Conservation (phyloP, 2,888 invertebrate species). For the Aspidiotus destructor region DNA sequence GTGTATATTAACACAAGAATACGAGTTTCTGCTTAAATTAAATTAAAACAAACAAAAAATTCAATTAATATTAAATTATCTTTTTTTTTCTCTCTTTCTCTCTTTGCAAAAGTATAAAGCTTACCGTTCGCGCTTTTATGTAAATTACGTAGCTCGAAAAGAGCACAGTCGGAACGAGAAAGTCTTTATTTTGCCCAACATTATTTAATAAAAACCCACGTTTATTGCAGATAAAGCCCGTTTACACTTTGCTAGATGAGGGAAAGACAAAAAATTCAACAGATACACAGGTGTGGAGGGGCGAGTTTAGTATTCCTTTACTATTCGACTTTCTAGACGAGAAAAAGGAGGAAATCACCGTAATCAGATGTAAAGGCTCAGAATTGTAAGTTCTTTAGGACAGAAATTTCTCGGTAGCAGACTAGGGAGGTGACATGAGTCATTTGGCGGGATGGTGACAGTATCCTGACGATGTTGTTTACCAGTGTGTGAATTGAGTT, state of each 20-base stretch:
- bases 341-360: too few species aligned
- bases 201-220: constrained; percentile 1
- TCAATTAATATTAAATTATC: constrained; percentile 4
- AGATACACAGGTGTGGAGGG: too few species aligned
- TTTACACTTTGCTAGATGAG: constrained; percentile 2
- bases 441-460: too few species aligned
- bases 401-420: too few species aligned
- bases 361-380: too few species aligned
- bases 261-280: neutral
- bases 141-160: neutral
- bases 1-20: neutral
- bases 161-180: neutral
- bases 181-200: neutral
- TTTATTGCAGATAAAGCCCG: constrained; percentile 4
- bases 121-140: neutral
- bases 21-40: neutral
- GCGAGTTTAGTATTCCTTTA: too few species aligned
- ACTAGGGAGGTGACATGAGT: too few species aligned
- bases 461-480: too few species aligned
- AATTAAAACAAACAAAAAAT: constrained; percentile 4
- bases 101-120: neutral
- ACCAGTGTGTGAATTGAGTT: too few species aligned
- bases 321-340: too few species aligned
- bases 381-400: too few species aligned
- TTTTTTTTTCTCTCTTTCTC: neutral